A percentile compares a stretch with the other conserved stretches of the same genome.
Conservation (phyloP, 2,888 invertebrate species). For the Thereva unica region DNA sequence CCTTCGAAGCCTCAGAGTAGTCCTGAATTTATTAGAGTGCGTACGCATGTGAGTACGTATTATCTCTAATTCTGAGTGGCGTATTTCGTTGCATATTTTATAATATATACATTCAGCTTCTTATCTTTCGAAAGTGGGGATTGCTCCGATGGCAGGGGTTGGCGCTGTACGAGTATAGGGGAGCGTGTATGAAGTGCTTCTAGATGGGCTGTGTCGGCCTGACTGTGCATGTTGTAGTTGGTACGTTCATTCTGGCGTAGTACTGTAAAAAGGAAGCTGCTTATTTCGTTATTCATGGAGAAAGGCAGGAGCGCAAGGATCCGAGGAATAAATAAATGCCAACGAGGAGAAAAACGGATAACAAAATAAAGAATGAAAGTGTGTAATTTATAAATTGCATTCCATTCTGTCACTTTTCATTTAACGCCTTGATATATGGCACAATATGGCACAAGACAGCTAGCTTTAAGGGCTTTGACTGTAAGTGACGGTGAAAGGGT, state of each 20-base stretch:
- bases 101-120: slow-evolving; percentile 8
- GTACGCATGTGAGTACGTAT: slow-evolving; percentile 36
- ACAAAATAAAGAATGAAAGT: slow-evolving; percentile 42
- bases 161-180: too few species aligned
- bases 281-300: slow-evolving; percentile 35
- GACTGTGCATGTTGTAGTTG: background rate
- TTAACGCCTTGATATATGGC: slow-evolving; percentile 51
- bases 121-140: slow-evolving; percentile 1
- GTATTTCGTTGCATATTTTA: slow-evolving; percentile 34
- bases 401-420: slow-evolving; percentile 53
- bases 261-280: slow-evolving; percentile 13
- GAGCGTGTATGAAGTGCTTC: too few species aligned
- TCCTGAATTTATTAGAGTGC: slow-evolving; percentile 26
- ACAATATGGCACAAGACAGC: slow-evolving; percentile 23
- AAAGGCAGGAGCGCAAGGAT: slow-evolving; percentile 5
- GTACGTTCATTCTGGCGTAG: slow-evolving; percentile 2
- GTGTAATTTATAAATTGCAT: slow-evolving; percentile 56
- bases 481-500: slow-evolving; percentile 16
- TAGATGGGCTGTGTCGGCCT: background rate
- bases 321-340: slow-evolving; percentile 36
- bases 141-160: too few species aligned
- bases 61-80: slow-evolving; percentile 35
- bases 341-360: slow-evolving; percentile 39
- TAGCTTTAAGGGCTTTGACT: slow-evolving; percentile 23
- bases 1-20: slow-evolving; percentile 8